Evolutionary conservation across 1,140 invertebrate species (phyloP).

Genomic region (Drosophila melanica): DNA sequence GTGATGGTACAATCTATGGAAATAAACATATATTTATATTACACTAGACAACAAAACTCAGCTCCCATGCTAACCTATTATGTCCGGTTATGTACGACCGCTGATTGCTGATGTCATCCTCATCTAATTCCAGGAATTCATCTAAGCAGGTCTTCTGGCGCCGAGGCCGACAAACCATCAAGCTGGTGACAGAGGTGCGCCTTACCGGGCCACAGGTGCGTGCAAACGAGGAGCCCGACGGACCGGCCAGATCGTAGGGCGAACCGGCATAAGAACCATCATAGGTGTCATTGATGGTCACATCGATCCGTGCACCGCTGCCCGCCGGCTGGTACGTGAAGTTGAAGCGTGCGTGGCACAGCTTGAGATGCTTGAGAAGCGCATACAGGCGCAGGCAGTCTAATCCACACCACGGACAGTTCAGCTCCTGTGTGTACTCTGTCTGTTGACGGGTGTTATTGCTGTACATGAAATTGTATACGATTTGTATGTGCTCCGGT

Average conservation of each 20-base stretch:
- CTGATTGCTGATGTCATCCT: constrained; percentile 91
- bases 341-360: constrained; percentile 96
- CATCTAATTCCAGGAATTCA: constrained; percentile 93
- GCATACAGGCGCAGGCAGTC: constrained; percentile 95
- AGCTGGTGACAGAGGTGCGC: constrained; percentile 93
- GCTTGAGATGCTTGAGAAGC: constrained; percentile 95
- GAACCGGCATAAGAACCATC: constrained; percentile 98
- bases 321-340: constrained; percentile 90
- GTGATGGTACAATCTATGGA: constrained; percentile 94
- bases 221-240: constrained; percentile 86
- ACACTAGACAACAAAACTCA: not conserved
- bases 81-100: constrained; percentile 94
- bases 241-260: constrained; percentile 94
- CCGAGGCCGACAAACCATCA: constrained; percentile 94
- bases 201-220: constrained; percentile 91
- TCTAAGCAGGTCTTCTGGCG: constrained; percentile 89
- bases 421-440: constrained; percentile 95
- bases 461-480: constrained; percentile 98
- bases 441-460: constrained; percentile 97
- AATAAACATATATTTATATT: not conserved
- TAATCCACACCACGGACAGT: constrained; percentile 97
- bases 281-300: constrained; percentile 97
- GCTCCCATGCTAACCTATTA: constrained; percentile 88
- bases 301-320: constrained; percentile 94
- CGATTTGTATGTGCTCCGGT: constrained; percentile 88